Evolutionary conservation across 1,140 invertebrate genomes (phyloP).

Genomic region (Odontomachus brunneus): DNA sequence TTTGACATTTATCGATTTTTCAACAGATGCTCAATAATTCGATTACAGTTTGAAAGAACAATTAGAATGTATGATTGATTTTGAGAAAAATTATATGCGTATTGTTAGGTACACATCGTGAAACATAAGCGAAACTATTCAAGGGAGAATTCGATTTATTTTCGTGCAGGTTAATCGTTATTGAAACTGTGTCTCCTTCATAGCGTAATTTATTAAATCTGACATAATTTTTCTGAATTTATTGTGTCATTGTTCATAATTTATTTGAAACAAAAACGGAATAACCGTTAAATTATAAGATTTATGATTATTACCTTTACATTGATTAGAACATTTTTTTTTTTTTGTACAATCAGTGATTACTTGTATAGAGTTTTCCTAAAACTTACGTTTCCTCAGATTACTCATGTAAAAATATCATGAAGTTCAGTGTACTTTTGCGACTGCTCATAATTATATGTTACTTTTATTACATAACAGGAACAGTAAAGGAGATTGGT

Average conservation of each 20-base stretch:
- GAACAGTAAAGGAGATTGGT: background rate
- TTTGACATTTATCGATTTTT: no score
- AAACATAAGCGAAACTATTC: no score
- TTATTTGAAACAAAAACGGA: background rate
- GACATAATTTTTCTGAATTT: background rate
- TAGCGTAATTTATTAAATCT: background rate
- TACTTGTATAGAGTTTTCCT: background rate
- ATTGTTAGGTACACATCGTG: no score
- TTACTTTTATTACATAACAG: slow-evolving; percentile 27
- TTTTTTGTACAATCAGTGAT: background rate
- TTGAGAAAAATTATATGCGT: no score
- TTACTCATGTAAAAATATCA: background rate
- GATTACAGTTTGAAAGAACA: no score
- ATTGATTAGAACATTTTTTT: slow-evolving; percentile 6
- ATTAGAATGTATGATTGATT: no score
- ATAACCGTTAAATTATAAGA: background rate
- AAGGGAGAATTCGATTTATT: no score
- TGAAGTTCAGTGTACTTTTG: background rate
- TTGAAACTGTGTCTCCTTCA: background rate
- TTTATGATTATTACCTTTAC: background rate
- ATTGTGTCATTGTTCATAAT: background rate
- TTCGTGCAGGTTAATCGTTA: background rate
- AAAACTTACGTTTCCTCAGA: background rate
- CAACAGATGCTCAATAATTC: no score
- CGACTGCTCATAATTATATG: background rate